phyloP scores from a whole-genome alignment of 92 coral and sea anemone species.

The Phenganax stokvisi region DNA sequence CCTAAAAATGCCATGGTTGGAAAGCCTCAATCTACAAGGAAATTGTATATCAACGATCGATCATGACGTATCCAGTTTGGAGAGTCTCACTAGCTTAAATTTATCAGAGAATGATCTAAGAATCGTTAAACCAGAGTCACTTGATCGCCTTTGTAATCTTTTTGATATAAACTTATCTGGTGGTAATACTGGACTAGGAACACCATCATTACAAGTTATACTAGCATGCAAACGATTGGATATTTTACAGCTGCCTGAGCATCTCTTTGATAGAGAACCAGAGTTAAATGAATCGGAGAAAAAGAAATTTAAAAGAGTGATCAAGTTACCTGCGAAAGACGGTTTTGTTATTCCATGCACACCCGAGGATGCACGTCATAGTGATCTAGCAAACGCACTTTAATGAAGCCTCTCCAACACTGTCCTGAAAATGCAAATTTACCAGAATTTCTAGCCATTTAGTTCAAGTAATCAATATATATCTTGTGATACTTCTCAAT shows the following conservation, averaged over 20 bases:
- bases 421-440: too few species aligned
- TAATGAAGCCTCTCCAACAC: neutral
- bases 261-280: neutral
- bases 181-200: neutral
- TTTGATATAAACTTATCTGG: neutral
- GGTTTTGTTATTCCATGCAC: conserved; percentile 42
- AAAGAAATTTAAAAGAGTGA: neutral
- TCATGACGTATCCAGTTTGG: conserved; percentile 3
- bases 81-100: conserved; percentile 29
- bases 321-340: neutral
- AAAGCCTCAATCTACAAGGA: conserved; percentile 38
- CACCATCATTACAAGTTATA: neutral
- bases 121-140: neutral
- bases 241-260: neutral
- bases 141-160: neutral
- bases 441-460: too few species aligned
- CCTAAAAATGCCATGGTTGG: conserved; percentile 37
- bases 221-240: conserved; percentile 2
- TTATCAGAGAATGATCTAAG: conserved; percentile 39
- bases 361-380: conserved; percentile 36
- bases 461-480: too few species aligned
- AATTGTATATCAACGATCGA: conserved; percentile 44
- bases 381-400: neutral
- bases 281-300: conserved; percentile 10
- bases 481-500: too few species aligned